Evolutionary conservation across 2,888 invertebrate genomes (phyloP), one percentile per base, ranked within the genome.

Genomic region (Acronicta alni): DNA sequence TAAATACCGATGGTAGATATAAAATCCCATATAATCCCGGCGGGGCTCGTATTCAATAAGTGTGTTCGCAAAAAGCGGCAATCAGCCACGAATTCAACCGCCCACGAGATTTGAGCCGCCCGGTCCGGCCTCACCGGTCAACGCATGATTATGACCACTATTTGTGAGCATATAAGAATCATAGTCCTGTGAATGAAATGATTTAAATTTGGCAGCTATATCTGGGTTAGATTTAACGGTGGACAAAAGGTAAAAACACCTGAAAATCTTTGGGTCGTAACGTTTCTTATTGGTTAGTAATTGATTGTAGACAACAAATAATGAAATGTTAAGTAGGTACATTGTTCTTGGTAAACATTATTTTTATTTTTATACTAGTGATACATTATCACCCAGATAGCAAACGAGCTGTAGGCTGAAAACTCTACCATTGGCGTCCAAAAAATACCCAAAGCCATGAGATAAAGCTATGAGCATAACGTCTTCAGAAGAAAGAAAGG

Each of bases 31-130:
- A 48, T 65, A 74, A 75, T 72, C 79, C 80, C 77, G 41, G 14
- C 32, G 78, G 65, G 81, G 61, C 57, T 54, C 62, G 67, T 68
- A 75, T 83, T 83, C 81, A 83, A 85, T 83, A 84, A 81, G 67
- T 72, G 60, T 55, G 68, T 62, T 66, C 48, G 71, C 81, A 83
- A 85, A 84, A 85, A 83, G 66, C 76, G 72, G 71, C 79, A 80
- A 82, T 81, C 82, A 79, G 73, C 65, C 72, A 53, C 74, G 73
- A 66, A 79, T 64, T 72, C 67, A 54, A 56, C 75, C 83, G 76
- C 84, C 85, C 81, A 72, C 44, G 80, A 81, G 83, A 80, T 85
- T 81, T 77, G 67, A 63, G 44, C 51, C 65, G 66, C 45, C 45
- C 47, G 57, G 59, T 42, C 56, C 44, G 52, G 62, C 65, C 42